Evolutionary conservation across 2,888 invertebrate genomes (phyloP).

Genomic region (Andricus curvator): DNA sequence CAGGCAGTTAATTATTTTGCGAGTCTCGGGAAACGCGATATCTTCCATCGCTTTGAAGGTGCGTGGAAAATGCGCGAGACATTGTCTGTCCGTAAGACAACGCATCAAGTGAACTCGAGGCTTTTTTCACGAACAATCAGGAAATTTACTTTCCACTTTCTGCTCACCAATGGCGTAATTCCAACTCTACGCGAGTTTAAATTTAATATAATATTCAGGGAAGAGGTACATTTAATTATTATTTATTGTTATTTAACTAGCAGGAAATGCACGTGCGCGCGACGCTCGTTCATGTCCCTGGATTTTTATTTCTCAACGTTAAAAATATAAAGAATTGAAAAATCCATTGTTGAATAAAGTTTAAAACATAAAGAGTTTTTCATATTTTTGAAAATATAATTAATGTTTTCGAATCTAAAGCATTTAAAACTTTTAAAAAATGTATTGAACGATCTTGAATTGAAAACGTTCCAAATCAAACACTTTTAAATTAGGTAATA

Average conservation of each 20-base stretch:
- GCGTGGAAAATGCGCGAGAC: constrained; percentile 30
- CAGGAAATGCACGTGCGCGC: no score
- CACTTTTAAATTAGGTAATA: no score
- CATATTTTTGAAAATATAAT: no score
- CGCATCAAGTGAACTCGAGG: constrained; percentile 26
- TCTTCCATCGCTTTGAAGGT: constrained; percentile 48
- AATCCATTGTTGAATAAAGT: no score
- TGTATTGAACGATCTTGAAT: no score
- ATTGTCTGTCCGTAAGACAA: constrained; percentile 14
- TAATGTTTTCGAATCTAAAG: no score
- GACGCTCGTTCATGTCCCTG: no score
- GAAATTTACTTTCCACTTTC: constrained; percentile 22
- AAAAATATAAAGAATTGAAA: no score
- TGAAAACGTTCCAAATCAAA: no score
- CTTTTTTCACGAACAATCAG: background rate
- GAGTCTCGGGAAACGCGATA: constrained; percentile 63
- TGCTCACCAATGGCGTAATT: background rate
- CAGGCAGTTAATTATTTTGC: constrained; percentile 72
- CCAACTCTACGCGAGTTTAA: background rate
- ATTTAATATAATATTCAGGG: background rate
- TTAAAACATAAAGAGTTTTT: no score
- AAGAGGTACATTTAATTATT: background rate
- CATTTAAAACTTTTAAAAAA: no score
- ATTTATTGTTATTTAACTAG: background rate
- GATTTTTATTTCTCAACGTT: no score